Base-by-base conservation (phyloP, 37 sponge, comb jelly and placozoan genomes). In the Chondrosia reniformis region DNA sequence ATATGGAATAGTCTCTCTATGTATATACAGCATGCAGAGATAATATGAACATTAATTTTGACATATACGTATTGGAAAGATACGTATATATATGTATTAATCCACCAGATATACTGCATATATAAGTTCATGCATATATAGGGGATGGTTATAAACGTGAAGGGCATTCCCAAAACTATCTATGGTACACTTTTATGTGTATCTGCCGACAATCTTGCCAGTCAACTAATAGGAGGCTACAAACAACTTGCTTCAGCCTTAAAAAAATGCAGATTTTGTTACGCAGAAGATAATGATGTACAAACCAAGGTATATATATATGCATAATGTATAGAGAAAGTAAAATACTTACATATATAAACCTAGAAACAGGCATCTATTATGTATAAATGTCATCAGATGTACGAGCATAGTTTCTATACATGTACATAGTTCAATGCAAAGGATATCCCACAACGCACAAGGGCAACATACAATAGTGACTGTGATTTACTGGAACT, bases 151-250 rank as follows among this genome's bases (percentile, higher is more conserved):
- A 25, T 59, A 13, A 30, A 6, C 6, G n/a, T 59, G 7, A 30
- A 30, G 4, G n/a, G n/a, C 17, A 59, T 30, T 30, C n/a, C 52
- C n/a, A 30, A 59, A 59, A 13, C 28, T 19, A 30, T 25, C 30
- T 59, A 59, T 59, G 61, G 61, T 59, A 59, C 61, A 7, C 6
- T 59, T 59, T 19, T 30, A 19, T 30, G n/a, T 59, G n/a, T 59
- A 7, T 59, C 61, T 19, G 61, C 61, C 7, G 61, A 59, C 61
- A 59, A 59, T 13, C n/a, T 59, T 19, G 61, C 17, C 61, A 40
- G 65, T 6, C 73, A 81, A n/a, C 37, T 55, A 21, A 15, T 81
- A 52, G 81, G 74, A 3, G 81, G 81, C 24, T 81, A n/a, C 67
- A 81, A 81, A 44, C 41, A 63, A 71, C 74, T 65, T 12, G 54